These are phyloP conservation scores for Myxocyprinus asiaticus DNA, from an alignment of 2,113 vertebrate species.

Conservation along the genomic window DNA sequence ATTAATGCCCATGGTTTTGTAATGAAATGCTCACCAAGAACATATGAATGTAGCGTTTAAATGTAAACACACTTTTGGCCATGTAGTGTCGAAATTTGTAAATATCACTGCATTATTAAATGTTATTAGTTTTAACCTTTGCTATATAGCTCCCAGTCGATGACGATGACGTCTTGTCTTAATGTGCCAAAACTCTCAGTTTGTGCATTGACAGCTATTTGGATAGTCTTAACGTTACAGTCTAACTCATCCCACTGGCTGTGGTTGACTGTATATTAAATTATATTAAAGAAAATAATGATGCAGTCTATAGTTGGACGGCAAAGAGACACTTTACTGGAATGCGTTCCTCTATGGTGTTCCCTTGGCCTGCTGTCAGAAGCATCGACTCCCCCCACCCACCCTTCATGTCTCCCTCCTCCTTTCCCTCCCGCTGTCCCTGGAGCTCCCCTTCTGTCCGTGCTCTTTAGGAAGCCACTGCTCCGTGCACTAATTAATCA, in stretches of 20 bases:
- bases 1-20: too few relatives aligned
- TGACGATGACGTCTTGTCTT: neutral
- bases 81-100: too few relatives aligned
- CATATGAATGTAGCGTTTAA: too few relatives aligned
- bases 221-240: neutral
- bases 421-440: too few relatives aligned
- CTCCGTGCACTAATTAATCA: constrained; percentile 73
- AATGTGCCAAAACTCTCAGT: neutral
- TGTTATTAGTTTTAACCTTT: neutral
- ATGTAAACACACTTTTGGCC: too few relatives aligned
- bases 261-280: constrained; percentile 14
- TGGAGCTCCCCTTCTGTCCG: neutral
- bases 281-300: constrained; percentile 1
- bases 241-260: too few relatives aligned
- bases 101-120: neutral
- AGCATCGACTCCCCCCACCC: constrained; percentile 23
- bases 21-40: too few relatives aligned
- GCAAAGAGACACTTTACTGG: constrained; percentile 20
- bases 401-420: too few relatives aligned
- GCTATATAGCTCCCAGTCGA: neutral
- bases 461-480: constrained; percentile 64
- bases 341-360: constrained; percentile 13
- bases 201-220: too few relatives aligned
- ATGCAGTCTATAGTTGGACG: neutral
- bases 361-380: constrained; percentile 30